These are phyloP conservation scores for Panulirus ornatus DNA, from an alignment of 1,140 invertebrate species.

Conservation along the genomic window DNA sequence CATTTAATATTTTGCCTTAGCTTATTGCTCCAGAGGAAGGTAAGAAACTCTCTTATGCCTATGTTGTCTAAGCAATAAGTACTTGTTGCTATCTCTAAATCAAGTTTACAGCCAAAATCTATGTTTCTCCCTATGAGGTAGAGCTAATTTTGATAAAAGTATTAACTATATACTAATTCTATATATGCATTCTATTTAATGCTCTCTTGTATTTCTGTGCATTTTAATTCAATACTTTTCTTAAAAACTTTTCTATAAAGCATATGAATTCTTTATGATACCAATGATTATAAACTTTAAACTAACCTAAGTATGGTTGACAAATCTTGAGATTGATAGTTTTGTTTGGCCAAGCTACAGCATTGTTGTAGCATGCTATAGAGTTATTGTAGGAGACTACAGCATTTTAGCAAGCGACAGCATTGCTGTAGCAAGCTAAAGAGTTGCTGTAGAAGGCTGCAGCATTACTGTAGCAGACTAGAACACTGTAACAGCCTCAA, in stretches of 20 bases:
- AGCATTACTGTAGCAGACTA: too few species aligned
- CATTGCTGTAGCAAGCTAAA: too few species aligned
- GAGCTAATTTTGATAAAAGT: conserved; percentile 17
- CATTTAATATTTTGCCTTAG: not conserved
- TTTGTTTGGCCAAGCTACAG: too few species aligned
- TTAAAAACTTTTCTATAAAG: not conserved
- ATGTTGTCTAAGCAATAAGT: not conserved
- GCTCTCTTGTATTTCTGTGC: not conserved
- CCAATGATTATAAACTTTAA: not conserved
- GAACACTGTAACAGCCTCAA: too few species aligned
- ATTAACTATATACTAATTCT: not conserved
- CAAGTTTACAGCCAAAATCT: not conserved
- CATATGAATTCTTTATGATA: not conserved
- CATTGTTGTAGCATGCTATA: too few species aligned
- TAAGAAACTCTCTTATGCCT: not conserved
- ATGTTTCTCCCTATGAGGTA: conserved; percentile 10
- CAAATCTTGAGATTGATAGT: not conserved
- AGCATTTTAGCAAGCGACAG: too few species aligned
- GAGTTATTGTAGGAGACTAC: too few species aligned
- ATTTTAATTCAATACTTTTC: not conserved
- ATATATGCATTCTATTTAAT: conserved; percentile 1
- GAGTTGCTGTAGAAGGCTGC: too few species aligned
- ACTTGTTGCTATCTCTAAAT: not conserved
- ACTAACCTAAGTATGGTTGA: not conserved
- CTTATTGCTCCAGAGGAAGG: not conserved